Evolutionary conservation across 1,140 invertebrate genomes (phyloP).

Genomic region (Drosophila quadrilineata): DNA sequence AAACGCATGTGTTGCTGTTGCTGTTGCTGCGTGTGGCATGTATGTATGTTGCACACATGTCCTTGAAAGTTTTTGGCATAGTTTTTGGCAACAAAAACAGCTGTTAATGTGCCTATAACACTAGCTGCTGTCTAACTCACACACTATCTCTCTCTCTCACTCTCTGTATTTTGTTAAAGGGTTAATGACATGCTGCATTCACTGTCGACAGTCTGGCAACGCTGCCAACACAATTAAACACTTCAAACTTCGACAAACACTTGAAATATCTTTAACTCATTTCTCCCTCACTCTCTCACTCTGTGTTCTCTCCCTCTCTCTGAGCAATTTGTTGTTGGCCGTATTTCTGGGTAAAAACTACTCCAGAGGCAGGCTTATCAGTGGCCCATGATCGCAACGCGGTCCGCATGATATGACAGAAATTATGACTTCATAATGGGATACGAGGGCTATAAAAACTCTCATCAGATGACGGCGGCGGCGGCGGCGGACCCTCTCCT

Average conservation of each 20-base stretch:
- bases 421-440: conserved; percentile 76
- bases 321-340: conserved; percentile 28
- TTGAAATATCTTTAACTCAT: conserved; percentile 8
- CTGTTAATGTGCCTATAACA: conserved; percentile 62
- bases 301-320: too few species aligned
- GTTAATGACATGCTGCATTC: conserved; percentile 55
- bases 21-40: conserved; percentile 9
- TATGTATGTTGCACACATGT: conserved; percentile 61
- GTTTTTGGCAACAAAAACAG: conserved; percentile 50
- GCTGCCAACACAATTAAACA: conserved; percentile 56
- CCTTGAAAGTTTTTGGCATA: conserved; percentile 81
- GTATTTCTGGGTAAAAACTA: conserved; percentile 3
- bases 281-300: not conserved
- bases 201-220: conserved; percentile 39
- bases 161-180: conserved; percentile 9
- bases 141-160: not conserved
- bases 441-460: conserved; percentile 24
- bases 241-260: conserved; percentile 45
- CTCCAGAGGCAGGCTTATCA: conserved; percentile 41
- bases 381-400: conserved; percentile 53
- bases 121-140: too few species aligned
- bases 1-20: conserved; percentile 47
- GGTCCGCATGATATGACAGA: conserved; percentile 64
- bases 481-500: too few species aligned
- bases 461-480: conserved; percentile 9